Evolutionary conservation across 2,888 invertebrate genomes (phyloP).

Genomic region (Nephrotoma guestfalica): DNA sequence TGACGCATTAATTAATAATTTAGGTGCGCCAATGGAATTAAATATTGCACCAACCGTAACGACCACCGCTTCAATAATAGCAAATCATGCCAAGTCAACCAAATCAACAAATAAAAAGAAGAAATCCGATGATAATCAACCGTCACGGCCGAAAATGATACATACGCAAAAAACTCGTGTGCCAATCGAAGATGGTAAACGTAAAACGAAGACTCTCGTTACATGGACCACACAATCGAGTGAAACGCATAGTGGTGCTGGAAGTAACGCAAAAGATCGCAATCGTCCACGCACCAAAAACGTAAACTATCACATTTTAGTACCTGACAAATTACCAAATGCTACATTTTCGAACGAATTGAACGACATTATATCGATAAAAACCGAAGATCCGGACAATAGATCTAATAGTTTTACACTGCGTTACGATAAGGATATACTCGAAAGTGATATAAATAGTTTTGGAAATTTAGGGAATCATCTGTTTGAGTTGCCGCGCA

Average conservation of each 20-base stretch:
- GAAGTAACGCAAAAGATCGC: conserved; percentile 24
- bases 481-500: conserved; percentile 20
- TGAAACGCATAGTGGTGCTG: not conserved
- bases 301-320: conserved; percentile 43
- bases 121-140: conserved; percentile 14
- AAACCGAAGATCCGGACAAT: conserved; percentile 12
- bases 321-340: conserved; percentile 35
- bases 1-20: not conserved
- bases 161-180: conserved; percentile 53
- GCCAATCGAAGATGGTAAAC: conserved; percentile 39
- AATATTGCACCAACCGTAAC: conserved; percentile 16
- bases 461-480: conserved; percentile 8
- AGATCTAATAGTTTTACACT: conserved; percentile 1
- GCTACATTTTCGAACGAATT: conserved; percentile 35
- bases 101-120: conserved; percentile 20
- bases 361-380: conserved; percentile 19
- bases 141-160: conserved; percentile 57
- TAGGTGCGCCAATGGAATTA: conserved; percentile 8
- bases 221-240: conserved; percentile 18
- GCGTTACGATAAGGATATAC: conserved; percentile 16
- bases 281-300: conserved; percentile 48
- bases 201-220: conserved; percentile 42
- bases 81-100: conserved; percentile 16
- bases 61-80: conserved; percentile 17
- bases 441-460: conserved; percentile 12